Evolutionary conservation across 1,140 invertebrate species (phyloP), one percentile per base, ranked within the genome.

Genomic region (Drosophila lowei): DNA sequence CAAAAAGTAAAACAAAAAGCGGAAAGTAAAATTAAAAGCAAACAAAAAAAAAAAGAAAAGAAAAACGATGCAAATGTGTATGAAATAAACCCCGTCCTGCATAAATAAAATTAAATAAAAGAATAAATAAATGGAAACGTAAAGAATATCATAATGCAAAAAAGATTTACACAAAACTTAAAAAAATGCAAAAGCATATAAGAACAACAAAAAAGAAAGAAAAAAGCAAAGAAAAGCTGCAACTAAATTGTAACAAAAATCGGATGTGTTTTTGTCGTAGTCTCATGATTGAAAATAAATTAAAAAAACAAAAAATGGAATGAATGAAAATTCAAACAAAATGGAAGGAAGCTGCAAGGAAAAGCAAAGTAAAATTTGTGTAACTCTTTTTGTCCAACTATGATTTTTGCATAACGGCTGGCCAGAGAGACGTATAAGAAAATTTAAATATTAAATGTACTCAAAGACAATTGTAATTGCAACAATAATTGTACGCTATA

Each of bases 401-500:
- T 88, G 76, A 89, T 89, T 89, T 86, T 70, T 84, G 66, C 72
- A 79, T 85, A 83, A 67, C 58, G 62, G 79, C 79, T 66, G 62
- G 34, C 34, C 34, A 38, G 70, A 50, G 64, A 74, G 67, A 61
- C 49, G 61, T 58, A 71, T 73, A 67, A 48, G 18, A 75, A 80
- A 80, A 89, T 85, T 79, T 90, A 89, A 89, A 89, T 90, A 79
- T 90, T 88, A 83, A 84, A 90, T 90, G 89, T 90, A 90, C 89
- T 90, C 89, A 86, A 70, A 89, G 89, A 90, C 84, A 90, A 90
- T 90, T 90, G 89, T 90, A 90, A 90, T 90, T 90, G 89, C 89
- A 90, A 90, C 89, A 90, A 90, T 90, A 90, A 90, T 90, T 90
- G 89, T 90, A 90, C 89, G 80, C 89, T 90, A 89, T 80, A 86